A percentile compares a stretch with the other conserved stretches of the same genome.
These are phyloP conservation scores for Arctia plantaginis DNA, from an alignment of 2,888 invertebrate species.

Conservation along the genomic window DNA sequence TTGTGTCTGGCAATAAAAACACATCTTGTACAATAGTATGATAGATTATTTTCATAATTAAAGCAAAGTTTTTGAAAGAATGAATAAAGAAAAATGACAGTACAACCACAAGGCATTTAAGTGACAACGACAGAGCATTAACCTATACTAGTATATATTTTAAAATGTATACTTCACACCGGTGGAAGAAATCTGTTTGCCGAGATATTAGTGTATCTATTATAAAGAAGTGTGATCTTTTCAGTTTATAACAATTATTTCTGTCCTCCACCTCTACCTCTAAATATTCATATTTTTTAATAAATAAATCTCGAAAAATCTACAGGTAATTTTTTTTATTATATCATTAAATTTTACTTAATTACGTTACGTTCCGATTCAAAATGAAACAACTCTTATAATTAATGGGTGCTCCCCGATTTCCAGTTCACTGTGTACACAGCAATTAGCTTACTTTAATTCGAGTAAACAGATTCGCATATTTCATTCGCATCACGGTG, in stretches of 20 bases:
- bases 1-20: no score
- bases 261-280: no score
- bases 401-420: not conserved
- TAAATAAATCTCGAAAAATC: no score
- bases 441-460: not conserved
- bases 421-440: not conserved
- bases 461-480: not conserved
- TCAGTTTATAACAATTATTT: not conserved
- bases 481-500: not conserved
- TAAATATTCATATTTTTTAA: no score
- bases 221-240: conserved; percentile 36
- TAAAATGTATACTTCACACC: conserved; percentile 16
- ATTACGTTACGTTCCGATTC: not conserved
- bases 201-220: conserved; percentile 20
- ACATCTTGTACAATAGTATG: not conserved
- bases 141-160: conserved; percentile 3
- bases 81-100: not conserved
- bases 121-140: conserved; percentile 6
- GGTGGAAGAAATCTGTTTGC: conserved; percentile 38
- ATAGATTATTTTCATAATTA: not conserved
- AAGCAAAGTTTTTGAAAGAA: not conserved
- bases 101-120: not conserved
- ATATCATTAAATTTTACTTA: no score
- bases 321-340: no score
- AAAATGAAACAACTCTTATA: not conserved